Evolutionary conservation across 2,113 vertebrate genomes (phyloP).

Genomic region (Sinocyclocheilus rhinocerous): DNA sequence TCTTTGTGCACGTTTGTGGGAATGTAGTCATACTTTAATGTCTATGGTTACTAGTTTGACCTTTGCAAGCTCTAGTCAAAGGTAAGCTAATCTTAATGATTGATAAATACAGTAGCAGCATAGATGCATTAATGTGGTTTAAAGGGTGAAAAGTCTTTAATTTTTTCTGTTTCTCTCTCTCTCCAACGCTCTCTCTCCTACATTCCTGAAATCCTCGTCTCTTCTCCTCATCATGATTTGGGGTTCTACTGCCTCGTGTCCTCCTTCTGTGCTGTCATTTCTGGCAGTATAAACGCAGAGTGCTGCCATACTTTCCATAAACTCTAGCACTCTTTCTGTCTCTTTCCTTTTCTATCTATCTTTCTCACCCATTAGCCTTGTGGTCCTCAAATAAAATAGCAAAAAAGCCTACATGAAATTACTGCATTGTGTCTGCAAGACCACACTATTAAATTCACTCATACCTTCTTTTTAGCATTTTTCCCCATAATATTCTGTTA

Average conservation of each 20-base stretch:
- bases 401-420: too few relatives aligned
- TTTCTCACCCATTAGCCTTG: neutral
- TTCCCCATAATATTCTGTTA: too few relatives aligned
- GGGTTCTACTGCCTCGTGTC: conserved; percentile 23
- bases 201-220: conserved; percentile 1
- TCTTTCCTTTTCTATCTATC: conserved; percentile 1
- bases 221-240: conserved; percentile 8
- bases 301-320: conserved; percentile 59
- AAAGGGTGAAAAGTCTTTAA: neutral
- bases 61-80: neutral
- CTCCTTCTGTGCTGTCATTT: conserved; percentile 44
- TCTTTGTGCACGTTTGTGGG: neutral
- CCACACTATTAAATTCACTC: too few relatives aligned
- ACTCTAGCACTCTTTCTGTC: conserved; percentile 43
- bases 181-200: neutral
- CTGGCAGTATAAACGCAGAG: conserved; percentile 36
- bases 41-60: neutral
- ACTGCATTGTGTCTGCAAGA: too few relatives aligned
- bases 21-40: neutral
- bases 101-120: neutral
- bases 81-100: neutral
- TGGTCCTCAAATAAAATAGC: neutral
- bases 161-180: neutral
- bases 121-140: neutral
- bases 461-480: too few relatives aligned